A percentile compares a stretch with the other conserved stretches of the same genome.
These are phyloP conservation scores for Jordanella pulchra DNA, from an alignment of 2,797 vertebrate species.

Conservation along the genomic window DNA sequence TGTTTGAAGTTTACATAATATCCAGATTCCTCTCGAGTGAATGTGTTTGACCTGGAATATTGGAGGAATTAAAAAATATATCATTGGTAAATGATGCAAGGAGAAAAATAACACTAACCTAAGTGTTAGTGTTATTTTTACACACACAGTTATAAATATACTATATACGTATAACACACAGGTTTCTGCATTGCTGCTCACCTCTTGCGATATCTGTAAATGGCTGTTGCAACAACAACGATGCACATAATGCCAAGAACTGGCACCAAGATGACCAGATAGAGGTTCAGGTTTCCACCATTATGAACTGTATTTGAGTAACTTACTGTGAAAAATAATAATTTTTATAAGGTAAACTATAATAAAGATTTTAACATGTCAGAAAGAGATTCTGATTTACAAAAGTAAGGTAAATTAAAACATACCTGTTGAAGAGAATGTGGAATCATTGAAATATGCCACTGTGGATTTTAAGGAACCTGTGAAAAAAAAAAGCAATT, in stretches of 20 bases:
- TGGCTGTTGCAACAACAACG: slow-evolving; percentile 13
- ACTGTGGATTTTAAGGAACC: rapidly evolving
- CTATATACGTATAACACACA: no score
- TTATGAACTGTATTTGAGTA: rapidly evolving
- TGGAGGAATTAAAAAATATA: background rate
- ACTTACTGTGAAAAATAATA: background rate
- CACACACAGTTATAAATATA: no score
- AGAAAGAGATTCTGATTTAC: background rate
- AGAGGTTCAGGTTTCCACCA: rapidly evolving
- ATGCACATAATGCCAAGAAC: slow-evolving; percentile 28
- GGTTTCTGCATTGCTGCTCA: slow-evolving; percentile 5
- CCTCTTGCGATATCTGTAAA: slow-evolving; percentile 35
- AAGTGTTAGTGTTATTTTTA: no score
- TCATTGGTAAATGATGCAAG: background rate
- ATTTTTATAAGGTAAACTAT: background rate
- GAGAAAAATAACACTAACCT: no score
- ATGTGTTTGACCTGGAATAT: slow-evolving; percentile 35
- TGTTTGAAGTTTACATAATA: slow-evolving; percentile 58
- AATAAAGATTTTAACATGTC: background rate
- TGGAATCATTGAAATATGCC: no score
- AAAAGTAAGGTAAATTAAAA: background rate
- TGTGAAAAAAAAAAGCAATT: background rate
- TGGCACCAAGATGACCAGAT: slow-evolving; percentile 15
- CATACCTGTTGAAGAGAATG: background rate
- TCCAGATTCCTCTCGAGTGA: slow-evolving; percentile 42